Percentiles rank a stretch among this genome's conserved stretches.
These are phyloP conservation scores for Philereme vetulata DNA, from an alignment of 2,888 invertebrate genomes.

Conservation along the genomic window DNA sequence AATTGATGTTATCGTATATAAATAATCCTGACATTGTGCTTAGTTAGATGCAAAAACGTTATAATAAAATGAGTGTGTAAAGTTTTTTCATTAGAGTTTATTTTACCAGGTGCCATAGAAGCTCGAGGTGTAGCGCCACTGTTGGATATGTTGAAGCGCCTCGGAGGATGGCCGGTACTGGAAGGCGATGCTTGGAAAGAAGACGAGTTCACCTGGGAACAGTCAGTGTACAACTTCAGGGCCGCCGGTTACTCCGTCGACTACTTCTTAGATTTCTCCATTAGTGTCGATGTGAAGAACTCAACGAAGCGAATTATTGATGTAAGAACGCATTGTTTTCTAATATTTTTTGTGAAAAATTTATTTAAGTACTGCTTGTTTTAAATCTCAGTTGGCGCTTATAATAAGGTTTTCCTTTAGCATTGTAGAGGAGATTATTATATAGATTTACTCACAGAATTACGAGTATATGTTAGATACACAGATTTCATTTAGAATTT, in stretches of 20 bases:
- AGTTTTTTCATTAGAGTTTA: not conserved
- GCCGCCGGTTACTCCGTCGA: slow-evolving; percentile 93
- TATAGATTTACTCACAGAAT: too few relatives aligned
- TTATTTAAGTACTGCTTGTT: too few relatives aligned
- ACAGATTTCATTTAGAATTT: too few relatives aligned
- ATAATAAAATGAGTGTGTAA: too few relatives aligned
- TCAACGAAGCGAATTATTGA: slow-evolving; percentile 93
- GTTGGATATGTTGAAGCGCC: slow-evolving; percentile 86
- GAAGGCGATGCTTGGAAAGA: slow-evolving; percentile 90
- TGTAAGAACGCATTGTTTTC: slow-evolving; percentile 81
- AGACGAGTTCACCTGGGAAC: slow-evolving; percentile 89
- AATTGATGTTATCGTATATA: too few relatives aligned
- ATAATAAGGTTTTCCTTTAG: too few relatives aligned
- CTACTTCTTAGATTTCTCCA: slow-evolving; percentile 95
- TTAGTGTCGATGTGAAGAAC: slow-evolving; percentile 95
- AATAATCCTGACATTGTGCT: too few relatives aligned
- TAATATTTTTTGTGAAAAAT: slow-evolving; percentile 2
- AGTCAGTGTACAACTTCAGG: slow-evolving; percentile 92
- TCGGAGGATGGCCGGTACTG: slow-evolving; percentile 98
- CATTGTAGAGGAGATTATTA: too few relatives aligned
- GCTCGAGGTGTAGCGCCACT: slow-evolving; percentile 90
- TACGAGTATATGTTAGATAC: too few relatives aligned
- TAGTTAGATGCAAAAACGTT: too few relatives aligned
- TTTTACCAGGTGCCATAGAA: slow-evolving; percentile 89
- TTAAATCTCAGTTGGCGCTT: too few relatives aligned